Percentiles rank a stretch among this genome's conserved stretches.
Conservation (phyloP, 2,888 invertebrate species). For the Mystacides longicornis region DNA sequence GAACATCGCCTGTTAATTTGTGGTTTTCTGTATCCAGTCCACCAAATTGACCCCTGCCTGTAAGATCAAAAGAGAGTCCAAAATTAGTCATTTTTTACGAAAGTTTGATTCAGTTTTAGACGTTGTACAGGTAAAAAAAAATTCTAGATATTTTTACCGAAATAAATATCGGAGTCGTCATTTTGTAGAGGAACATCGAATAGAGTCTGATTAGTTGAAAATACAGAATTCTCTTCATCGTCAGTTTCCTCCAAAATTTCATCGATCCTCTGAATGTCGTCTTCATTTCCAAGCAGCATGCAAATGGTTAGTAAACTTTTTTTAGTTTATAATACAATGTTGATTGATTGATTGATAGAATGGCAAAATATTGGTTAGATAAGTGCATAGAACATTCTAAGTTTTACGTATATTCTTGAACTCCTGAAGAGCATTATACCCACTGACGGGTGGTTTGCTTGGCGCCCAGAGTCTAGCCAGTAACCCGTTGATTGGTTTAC, state of each 20-base stretch:
- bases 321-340: too few species aligned
- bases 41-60: constrained; percentile 15
- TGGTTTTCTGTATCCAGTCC: constrained; percentile 18
- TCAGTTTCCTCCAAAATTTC: constrained; percentile 18
- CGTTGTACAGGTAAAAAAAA: not conserved
- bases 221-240: constrained; percentile 16
- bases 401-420: too few species aligned
- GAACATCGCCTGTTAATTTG: constrained; percentile 14
- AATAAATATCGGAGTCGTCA: constrained; percentile 18
- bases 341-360: too few species aligned
- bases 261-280: constrained; percentile 24
- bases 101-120: constrained; percentile 1
- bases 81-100: not conserved
- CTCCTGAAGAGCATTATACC: too few species aligned
- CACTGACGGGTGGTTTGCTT: too few species aligned
- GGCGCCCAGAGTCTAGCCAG: too few species aligned
- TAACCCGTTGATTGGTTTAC: too few species aligned
- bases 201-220: constrained; percentile 14
- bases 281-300: constrained; percentile 18
- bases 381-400: too few species aligned
- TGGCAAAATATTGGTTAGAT: too few species aligned
- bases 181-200: constrained; percentile 21
- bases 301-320: not conserved
- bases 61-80: not conserved
- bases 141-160: constrained; percentile 15